These are phyloP conservation scores for Drosophila engyochracea DNA, from an alignment of 2,888 invertebrate species.

Conservation along the genomic window DNA sequence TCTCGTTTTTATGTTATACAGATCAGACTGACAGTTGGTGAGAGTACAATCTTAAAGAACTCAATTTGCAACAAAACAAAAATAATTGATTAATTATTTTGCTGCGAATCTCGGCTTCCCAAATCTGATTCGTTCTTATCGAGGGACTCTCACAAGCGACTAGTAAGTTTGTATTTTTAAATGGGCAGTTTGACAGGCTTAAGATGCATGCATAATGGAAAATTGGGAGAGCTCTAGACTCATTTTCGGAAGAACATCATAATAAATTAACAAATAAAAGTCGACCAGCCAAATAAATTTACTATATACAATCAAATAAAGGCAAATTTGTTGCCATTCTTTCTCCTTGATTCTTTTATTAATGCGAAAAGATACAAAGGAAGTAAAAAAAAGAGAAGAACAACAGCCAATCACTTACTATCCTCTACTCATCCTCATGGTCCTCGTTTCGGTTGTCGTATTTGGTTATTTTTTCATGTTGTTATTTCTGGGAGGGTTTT, in stretches of 20 bases:
- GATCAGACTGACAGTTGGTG: not conserved
- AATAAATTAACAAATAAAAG: slow-evolving; percentile 80
- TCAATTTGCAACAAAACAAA: not conserved
- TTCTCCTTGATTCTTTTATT: slow-evolving; percentile 52
- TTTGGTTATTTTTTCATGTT: slow-evolving; percentile 4
- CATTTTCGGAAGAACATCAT: slow-evolving; percentile 76
- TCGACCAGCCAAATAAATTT: slow-evolving; percentile 57
- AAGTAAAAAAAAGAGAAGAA: not conserved
- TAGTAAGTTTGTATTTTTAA: slow-evolving; percentile 11
- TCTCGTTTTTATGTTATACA: not conserved
- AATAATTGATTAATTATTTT: slow-evolving; percentile 3
- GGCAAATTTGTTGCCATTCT: slow-evolving; percentile 70
- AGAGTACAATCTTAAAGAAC: not conserved
- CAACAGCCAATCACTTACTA: slow-evolving; percentile 47
- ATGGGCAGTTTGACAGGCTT: slow-evolving; percentile 63
- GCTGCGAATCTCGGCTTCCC: not conserved
- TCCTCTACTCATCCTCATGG: slow-evolving; percentile 18
- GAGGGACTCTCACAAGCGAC: not conserved
- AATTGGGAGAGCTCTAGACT: slow-evolving; percentile 73
- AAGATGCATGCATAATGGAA: slow-evolving; percentile 66
- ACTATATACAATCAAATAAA: slow-evolving; percentile 64
- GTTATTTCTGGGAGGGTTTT: slow-evolving; percentile 20
- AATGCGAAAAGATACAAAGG: slow-evolving; percentile 38
- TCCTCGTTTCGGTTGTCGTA: slow-evolving; percentile 11
- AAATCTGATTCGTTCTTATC: not conserved